Conservation (phyloP, 2,113 vertebrate species). For the Numida meleagris region DNA sequence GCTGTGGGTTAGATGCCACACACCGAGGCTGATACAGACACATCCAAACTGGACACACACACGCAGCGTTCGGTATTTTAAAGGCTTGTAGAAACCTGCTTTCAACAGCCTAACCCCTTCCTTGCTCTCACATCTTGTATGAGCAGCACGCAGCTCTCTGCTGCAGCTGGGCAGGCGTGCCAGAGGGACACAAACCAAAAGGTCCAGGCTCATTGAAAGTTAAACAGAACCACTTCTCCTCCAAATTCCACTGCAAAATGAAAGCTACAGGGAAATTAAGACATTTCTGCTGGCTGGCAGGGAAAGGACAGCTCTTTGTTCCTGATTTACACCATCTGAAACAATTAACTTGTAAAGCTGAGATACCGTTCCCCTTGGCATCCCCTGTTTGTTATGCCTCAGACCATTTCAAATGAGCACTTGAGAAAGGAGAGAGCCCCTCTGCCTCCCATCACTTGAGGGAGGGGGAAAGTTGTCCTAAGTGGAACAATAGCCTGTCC, state of each 20-base stretch:
- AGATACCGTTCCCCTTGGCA: conserved; percentile 6
- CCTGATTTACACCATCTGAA: conserved; percentile 30
- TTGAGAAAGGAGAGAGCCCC: conserved; percentile 23
- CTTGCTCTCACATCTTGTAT: background rate
- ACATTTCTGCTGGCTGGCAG: background rate
- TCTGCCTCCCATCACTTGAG: conserved; percentile 19
- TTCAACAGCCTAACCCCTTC: background rate
- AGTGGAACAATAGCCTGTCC: conserved; percentile 48
- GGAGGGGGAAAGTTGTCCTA: conserved; percentile 37
- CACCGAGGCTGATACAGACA: rapidly evolving
- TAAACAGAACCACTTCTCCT: background rate
- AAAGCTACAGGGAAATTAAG: background rate
- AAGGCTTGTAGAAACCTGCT: background rate
- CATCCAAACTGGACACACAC: background rate
- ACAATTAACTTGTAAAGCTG: conserved; percentile 22
- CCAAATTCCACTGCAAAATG: background rate
- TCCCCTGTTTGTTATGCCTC: conserved; percentile 8
- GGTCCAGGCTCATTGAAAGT: background rate
- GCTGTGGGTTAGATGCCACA: background rate
- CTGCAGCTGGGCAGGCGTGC: background rate
- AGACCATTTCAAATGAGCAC: conserved; percentile 17
- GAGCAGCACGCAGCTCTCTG: background rate
- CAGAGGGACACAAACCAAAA: background rate
- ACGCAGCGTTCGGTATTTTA: background rate
- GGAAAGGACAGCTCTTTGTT: conserved; percentile 16